These are phyloP conservation scores for Nipponia nippon DNA, from an alignment of 2,113 vertebrate species.

Conservation along the genomic window DNA sequence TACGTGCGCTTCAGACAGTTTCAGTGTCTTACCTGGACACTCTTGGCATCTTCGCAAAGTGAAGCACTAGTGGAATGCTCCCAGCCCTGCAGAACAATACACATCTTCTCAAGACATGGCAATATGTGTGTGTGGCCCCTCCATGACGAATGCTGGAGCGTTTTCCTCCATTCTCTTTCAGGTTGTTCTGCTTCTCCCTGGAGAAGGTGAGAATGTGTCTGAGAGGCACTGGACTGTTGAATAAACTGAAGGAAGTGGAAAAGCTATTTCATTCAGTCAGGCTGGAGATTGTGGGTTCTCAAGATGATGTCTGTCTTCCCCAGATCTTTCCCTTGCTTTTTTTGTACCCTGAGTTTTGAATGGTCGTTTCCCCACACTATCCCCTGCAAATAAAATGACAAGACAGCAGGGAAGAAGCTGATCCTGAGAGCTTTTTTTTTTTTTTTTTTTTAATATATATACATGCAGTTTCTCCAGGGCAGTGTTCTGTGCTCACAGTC, in stretches of 20 bases:
- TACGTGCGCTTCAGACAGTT: not conserved
- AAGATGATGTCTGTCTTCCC: not conserved
- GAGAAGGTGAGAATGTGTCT: not conserved
- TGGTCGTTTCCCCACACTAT: not conserved
- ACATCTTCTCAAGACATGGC: not conserved
- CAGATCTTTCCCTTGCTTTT: not conserved
- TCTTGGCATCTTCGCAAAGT: not conserved
- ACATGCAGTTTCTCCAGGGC: not conserved
- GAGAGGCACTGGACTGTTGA: not conserved
- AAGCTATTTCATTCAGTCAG: not conserved
- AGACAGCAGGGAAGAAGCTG: not conserved
- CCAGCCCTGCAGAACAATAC: not conserved
- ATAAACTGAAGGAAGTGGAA: not conserved
- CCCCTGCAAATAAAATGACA: not conserved
- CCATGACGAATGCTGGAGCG: not conserved
- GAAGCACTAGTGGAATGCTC: not conserved
- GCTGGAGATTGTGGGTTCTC: not conserved
- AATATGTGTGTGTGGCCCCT: not conserved
- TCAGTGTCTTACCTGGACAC: not conserved
- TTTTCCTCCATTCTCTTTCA: not conserved
- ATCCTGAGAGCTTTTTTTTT: not conserved
- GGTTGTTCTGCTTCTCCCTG: not conserved
- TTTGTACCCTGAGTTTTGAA: not conserved
- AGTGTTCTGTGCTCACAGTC: not conserved
- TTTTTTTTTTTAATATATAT: too few relatives aligned